Base-by-base conservation (phyloP, 2,888 invertebrate genomes). In the Lepidocyrtinus sp. region DNA sequence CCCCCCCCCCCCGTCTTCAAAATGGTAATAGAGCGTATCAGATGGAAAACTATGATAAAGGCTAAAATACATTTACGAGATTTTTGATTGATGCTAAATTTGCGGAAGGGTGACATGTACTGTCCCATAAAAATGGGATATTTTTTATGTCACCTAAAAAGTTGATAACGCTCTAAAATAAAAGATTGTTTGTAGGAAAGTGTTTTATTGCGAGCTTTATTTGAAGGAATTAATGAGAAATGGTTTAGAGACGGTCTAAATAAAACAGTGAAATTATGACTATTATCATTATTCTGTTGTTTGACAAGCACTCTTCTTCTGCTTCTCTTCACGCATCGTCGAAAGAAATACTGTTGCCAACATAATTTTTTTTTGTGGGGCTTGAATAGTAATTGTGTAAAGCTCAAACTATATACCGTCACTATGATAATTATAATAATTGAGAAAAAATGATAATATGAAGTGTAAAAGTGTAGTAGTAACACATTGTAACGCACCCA, bases 41-140 rank as follows among this genome's bases (percentile, higher is more conserved):
- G 67, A 74, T 71, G 70, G 67, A 70, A 73, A 70, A 65, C 70
- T 67, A 79, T n/a, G 70, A 79, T 72, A 50, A 70, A 17, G 69
- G 25, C 65, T 12, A 71, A 46, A 61, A 25, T n/a, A 50, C 12
- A n/a, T 50, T 17, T 7, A 36, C 2, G 50, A 55, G 22, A 59
- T 24, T 71, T n/a, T 26, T 85, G 85, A 85, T 83, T 82, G 85
- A 85, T 85, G 85, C 69, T 75, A 84, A 85, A 83, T 83, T 83
- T 84, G 77, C 79, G 79, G 78, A 83, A 82, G 82, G 73, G 81
- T 83, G 83, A 84, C 83, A 83, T 74, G 75, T 24, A 73, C 72
- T 63, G 59, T 82, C 79, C 81, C 36, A 5, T 7, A 36, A 36
- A 75, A 79, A 79, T 75, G 63, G 25, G 36, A 36, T 36, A 36